Evolutionary conservation across 2,113 vertebrate species (phyloP).

Genomic region (Eurypyga helias): DNA sequence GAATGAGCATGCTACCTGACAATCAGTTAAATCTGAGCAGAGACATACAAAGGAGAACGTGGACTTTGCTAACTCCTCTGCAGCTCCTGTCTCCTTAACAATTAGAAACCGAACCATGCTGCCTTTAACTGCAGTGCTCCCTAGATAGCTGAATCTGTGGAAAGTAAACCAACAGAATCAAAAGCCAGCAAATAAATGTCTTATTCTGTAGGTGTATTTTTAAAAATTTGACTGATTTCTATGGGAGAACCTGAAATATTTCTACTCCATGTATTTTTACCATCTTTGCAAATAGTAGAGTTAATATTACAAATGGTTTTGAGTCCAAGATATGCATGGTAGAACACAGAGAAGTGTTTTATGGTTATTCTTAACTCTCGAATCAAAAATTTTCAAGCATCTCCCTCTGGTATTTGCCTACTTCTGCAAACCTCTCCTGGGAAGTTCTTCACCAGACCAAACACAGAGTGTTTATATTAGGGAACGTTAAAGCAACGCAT

Average conservation of each 20-base stretch:
- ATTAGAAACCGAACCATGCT: neutral
- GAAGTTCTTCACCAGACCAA: neutral
- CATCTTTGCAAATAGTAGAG: neutral
- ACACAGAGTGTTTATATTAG: fast-evolving
- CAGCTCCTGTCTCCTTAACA: neutral
- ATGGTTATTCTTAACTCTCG: neutral
- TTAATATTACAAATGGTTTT: neutral
- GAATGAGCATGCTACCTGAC: neutral
- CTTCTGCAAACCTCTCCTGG: neutral
- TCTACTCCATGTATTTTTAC: fast-evolving
- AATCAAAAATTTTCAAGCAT: neutral
- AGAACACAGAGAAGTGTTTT: neutral
- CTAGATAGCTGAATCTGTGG: neutral
- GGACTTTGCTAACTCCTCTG: neutral
- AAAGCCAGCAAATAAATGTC: neutral
- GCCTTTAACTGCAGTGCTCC: neutral
- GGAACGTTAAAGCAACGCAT: fast-evolving
- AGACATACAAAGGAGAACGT: neutral
- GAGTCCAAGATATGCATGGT: fast-evolving
- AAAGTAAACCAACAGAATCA: neutral
- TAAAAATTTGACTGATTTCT: neutral
- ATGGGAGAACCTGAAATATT: neutral
- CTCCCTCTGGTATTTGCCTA: neutral
- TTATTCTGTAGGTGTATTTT: neutral
- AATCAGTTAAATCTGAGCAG: neutral